These are phyloP conservation scores for Mamestra configurata DNA, from an alignment of 1,140 invertebrate genomes.

Conservation along the genomic window DNA sequence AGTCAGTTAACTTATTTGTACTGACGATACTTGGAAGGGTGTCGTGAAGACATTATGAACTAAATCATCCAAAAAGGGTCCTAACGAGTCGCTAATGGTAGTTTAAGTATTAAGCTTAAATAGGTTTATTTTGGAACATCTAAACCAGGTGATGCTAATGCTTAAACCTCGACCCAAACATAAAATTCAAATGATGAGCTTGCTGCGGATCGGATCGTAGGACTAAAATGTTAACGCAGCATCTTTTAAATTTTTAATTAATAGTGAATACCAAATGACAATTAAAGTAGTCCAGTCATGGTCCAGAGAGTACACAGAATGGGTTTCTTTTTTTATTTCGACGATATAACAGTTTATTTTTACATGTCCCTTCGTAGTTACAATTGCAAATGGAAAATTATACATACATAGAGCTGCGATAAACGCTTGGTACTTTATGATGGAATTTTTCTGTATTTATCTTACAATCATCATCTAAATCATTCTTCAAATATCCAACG, in stretches of 20 bases:
- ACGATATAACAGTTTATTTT: constrained; percentile 1
- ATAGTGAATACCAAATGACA: constrained; percentile 15
- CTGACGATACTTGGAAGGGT: not conserved
- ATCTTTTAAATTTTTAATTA: not conserved
- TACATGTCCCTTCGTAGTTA: not conserved
- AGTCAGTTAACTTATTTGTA: not conserved
- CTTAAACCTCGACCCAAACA: not conserved
- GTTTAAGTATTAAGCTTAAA: not conserved
- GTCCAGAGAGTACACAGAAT: constrained; percentile 9
- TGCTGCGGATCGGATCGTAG: not conserved
- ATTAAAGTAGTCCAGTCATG: constrained; percentile 10
- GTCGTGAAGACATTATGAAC: not conserved
- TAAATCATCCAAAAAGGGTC: not conserved
- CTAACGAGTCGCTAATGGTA: not conserved
- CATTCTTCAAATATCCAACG: constrained; percentile 26
- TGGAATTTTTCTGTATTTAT: constrained; percentile 20
- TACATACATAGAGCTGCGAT: not conserved
- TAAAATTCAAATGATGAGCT: not conserved
- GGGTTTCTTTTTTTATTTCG: constrained; percentile 9
- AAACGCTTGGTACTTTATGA: not conserved
- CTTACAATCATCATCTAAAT: constrained; percentile 25
- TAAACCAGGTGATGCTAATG: not conserved
- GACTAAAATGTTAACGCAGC: not conserved
- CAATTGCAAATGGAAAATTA: not conserved
- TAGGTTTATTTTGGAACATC: not conserved